Conservation (phyloP, 1,140 invertebrate genomes). For the Euwallacea fornicatus region DNA sequence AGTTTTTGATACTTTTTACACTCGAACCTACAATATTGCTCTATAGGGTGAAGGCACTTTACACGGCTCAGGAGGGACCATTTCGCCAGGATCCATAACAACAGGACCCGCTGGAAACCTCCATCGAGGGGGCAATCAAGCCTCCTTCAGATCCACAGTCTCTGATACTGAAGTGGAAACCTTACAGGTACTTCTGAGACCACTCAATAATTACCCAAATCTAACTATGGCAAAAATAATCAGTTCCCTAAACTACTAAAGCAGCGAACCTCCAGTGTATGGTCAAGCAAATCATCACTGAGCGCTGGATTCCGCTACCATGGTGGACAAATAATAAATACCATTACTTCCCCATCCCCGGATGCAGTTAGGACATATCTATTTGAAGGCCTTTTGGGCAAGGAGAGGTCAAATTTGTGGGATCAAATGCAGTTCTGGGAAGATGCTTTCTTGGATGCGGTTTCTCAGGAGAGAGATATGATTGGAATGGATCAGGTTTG, state of each 20-base stretch:
- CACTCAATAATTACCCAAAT: not conserved
- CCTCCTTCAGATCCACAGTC: constrained; percentile 81
- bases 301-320: constrained; percentile 87
- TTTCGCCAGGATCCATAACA: constrained; percentile 73
- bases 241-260: constrained; percentile 70
- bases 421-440: constrained; percentile 99
- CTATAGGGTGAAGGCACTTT: constrained; percentile 60
- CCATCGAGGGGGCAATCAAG: constrained; percentile 60
- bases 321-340: constrained; percentile 83
- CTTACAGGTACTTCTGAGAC: constrained; percentile 66
- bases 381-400: constrained; percentile 80
- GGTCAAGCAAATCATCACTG: constrained; percentile 90
- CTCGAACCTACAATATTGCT: not conserved
- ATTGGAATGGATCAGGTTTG: constrained; percentile 95
- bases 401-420: constrained; percentile 83
- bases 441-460: constrained; percentile 97
- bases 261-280: constrained; percentile 81
- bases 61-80: constrained; percentile 60
- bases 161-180: constrained; percentile 92
- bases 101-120: constrained; percentile 71
- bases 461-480: constrained; percentile 98
- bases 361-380: constrained; percentile 87
- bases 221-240: not conserved
- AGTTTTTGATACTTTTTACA: constrained; percentile 45
- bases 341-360: constrained; percentile 78